Base-by-base conservation (phyloP, 2,888 invertebrate genomes). In the Subacronicta megacephala region DNA sequence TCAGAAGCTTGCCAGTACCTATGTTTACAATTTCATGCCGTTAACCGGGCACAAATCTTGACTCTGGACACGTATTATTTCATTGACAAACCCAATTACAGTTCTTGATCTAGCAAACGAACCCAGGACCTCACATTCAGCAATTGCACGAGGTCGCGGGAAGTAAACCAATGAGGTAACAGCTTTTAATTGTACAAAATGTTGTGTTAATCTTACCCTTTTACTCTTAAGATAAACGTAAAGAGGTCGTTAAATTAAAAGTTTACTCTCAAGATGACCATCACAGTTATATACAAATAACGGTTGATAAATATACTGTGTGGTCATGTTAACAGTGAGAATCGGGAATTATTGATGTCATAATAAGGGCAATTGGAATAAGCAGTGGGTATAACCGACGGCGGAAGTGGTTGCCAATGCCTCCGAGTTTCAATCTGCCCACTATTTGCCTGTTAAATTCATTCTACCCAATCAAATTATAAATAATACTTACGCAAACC, bases 291-390 rank as follows among this genome's bases (percentile, higher is more conserved):
- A 83, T 67, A 82, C 61, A 62, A 75, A 81, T 83, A 79, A 80
- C 77, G 77, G 77, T 79, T 78, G 53, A 61, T 67, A 66, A 79
- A 64, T 81, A 75, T 78, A 81, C 81, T 80, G 83, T 83, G 83
- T 81, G 81, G 83, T 69, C 68, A 75, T 76, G 77, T 78, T 78
- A 75, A 75, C 77, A 74, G 77, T 76, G 82, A 68, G 74, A 73
- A 77, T 78, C 74, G 81, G 81, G 81, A 84, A 85, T 87, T 80
- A 87, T 78, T 87, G 87, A 89, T 88, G 82, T 86, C 84, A 87
- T 89, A 88, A 88, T 88, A 85, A 82, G 80, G 79, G 76, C 79
- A 84, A 85, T 85, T 77, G 82, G 66, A 73, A 74, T 78, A 75
- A 80, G 72, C 76, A 71, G 79, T 72, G 64, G 70, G 78, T 74